Percentiles rank a stretch among this genome's conserved stretches.
Conservation (phyloP, 2,888 invertebrate species). For the Hirtodrosophila histrioides region DNA sequence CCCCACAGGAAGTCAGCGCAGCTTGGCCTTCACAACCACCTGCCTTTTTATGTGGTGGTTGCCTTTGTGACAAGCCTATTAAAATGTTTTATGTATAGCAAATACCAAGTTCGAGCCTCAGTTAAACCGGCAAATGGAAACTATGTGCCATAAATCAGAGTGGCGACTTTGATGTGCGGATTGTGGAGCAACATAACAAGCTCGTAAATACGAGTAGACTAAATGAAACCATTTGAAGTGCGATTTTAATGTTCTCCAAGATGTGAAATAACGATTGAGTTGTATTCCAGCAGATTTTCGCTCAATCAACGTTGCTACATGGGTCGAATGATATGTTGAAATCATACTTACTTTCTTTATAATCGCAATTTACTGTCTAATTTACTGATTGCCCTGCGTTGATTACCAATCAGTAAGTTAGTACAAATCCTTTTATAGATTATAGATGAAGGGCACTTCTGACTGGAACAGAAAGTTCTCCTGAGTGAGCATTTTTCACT, state of each 20-base stretch:
- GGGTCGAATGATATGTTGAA: no score
- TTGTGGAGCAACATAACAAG: constrained; percentile 18
- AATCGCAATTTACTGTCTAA: no score
- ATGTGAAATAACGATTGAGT: not conserved
- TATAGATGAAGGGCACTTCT: no score
- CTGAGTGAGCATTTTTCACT: no score
- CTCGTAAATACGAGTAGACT: constrained; percentile 35
- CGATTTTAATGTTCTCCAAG: constrained; percentile 27
- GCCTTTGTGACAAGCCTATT: constrained; percentile 52
- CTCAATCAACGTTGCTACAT: no score
- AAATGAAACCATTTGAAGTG: constrained; percentile 27
- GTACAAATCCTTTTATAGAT: no score
- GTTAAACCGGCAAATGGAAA: constrained; percentile 21
- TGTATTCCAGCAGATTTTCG: not conserved
- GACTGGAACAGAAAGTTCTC: no score
- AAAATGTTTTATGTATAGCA: constrained; percentile 21
- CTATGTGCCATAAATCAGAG: constrained; percentile 43
- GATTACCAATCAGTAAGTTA: no score
- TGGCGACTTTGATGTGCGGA: constrained; percentile 33
- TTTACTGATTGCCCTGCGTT: no score
- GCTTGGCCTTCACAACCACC: constrained; percentile 31
- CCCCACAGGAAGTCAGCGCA: constrained; percentile 60
- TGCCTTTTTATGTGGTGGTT: constrained; percentile 44
- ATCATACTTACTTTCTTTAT: no score
- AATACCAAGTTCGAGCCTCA: constrained; percentile 8